These are phyloP conservation scores for Drosophila melanosoma DNA, from an alignment of 2,888 invertebrate genomes.

Conservation along the genomic window DNA sequence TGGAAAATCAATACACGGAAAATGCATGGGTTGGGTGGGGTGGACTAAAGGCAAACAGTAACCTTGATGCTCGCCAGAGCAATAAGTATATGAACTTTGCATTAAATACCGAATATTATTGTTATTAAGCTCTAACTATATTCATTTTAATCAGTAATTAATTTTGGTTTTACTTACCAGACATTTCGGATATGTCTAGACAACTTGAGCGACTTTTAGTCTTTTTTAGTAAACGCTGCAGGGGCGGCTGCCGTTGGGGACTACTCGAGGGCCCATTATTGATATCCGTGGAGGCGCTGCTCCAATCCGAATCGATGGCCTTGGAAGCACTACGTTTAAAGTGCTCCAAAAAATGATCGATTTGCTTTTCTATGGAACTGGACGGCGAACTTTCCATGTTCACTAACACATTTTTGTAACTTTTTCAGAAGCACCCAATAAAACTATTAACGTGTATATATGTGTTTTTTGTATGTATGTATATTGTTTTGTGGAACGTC, in stretches of 20 bases:
- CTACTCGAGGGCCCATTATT: constrained; percentile 43
- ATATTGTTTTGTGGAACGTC: background rate
- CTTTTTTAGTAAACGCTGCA: constrained; percentile 61
- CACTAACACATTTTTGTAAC: constrained; percentile 29
- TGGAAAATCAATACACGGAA: constrained; percentile 49
- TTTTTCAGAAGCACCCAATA: constrained; percentile 20
- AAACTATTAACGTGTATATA: background rate
- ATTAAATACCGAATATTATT: background rate
- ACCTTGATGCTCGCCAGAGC: constrained; percentile 15
- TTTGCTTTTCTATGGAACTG: constrained; percentile 92
- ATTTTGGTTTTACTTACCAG: constrained; percentile 59
- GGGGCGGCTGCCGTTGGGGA: constrained; percentile 47
- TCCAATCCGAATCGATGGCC: constrained; percentile 88
- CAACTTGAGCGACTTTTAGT: constrained; percentile 83
- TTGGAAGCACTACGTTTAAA: constrained; percentile 92
- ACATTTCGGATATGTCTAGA: constrained; percentile 80
- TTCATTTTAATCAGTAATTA: background rate
- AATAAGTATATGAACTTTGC: background rate
- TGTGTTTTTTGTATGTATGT: background rate
- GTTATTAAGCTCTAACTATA: background rate
- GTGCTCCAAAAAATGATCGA: constrained; percentile 93
- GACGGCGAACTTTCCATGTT: constrained; percentile 86
- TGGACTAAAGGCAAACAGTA: background rate
- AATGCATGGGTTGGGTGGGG: constrained; percentile 1
- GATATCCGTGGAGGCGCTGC: constrained; percentile 28